A percentile compares a stretch with the other conserved stretches of the same genome.
These are phyloP conservation scores for Yponomeuta cagnagella DNA, from an alignment of 2,888 invertebrate species.

Conservation along the genomic window DNA sequence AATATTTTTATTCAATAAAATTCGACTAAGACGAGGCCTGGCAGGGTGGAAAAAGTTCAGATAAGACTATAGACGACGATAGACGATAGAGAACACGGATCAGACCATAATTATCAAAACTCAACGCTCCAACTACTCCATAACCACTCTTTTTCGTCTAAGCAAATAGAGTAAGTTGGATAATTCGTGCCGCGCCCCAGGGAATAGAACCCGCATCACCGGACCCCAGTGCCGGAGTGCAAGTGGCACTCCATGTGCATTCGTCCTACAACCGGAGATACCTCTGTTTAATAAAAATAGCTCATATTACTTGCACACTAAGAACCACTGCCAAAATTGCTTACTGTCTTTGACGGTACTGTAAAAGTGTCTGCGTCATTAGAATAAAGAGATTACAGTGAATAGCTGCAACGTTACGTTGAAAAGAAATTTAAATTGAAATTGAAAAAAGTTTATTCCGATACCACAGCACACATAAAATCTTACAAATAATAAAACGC, in stretches of 20 bases:
- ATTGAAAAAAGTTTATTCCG: no score
- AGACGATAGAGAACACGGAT: no score
- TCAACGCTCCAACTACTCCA: slow-evolving; percentile 21
- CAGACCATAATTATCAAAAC: neutral
- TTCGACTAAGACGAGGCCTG: no score
- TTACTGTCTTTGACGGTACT: neutral
- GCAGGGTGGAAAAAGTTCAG: no score
- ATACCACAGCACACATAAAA: no score
- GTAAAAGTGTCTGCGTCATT: neutral
- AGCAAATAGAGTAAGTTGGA: slow-evolving; percentile 64
- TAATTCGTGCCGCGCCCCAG: slow-evolving; percentile 50
- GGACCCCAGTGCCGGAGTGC: slow-evolving; percentile 7
- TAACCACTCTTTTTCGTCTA: slow-evolving; percentile 42
- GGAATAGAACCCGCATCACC: slow-evolving; percentile 34
- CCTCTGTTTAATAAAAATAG: no score
- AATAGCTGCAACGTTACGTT: neutral
- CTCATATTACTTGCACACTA: neutral
- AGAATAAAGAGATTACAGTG: neutral
- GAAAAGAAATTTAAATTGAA: neutral
- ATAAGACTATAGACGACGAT: no score
- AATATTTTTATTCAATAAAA: no score
- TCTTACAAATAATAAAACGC: no score
- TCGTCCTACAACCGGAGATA: neutral
- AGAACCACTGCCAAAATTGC: neutral
- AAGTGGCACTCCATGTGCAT: slow-evolving; percentile 3